Base-by-base conservation (phyloP, 2,888 invertebrate genomes). In the Mimas tiliae region DNA sequence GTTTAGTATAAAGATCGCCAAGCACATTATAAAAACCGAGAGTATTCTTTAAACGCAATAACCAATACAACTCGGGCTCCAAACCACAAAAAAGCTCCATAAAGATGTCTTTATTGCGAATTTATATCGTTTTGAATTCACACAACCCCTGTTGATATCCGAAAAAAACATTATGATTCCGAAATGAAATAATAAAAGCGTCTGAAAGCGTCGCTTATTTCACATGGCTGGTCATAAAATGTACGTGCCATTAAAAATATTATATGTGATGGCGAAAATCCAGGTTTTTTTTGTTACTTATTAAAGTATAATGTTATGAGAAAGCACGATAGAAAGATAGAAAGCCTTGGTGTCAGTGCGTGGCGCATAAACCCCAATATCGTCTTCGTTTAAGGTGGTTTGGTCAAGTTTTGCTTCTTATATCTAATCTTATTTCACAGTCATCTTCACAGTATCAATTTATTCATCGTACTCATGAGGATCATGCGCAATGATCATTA, bases 161-260 rank as follows among this genome's bases (percentile, higher is more conserved):
- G 16, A 50, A 47, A 52, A 66, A 66, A 63, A 45, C 63, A 53
- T 66, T 66, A 66, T 27, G 64, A 48, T 27, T 52, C 33, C 50
- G 34, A 62, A 66, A 68, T 68, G 66, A 65, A 55, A 66, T 63
- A 50, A 68, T 66, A 66, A 68, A 68, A 64, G 48, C 58, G 45
- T 33, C 45, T 55, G 51, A 55, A 63, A 42, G 50, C 63, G 58
- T 48, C 34, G 21, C 58, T 68, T 68, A 68, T 65, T 65, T 53
- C 62, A 42, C 64, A 27, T 6, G 11, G 42, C 52, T 27, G 51
- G 9, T 42, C 55, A 51, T 65, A 55, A 55, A 55, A 55, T 34
- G 53, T 16, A 16, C 16, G 53, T 16, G 16, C 47, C 52, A 45
- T 64, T 64, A 53, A 64, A 38, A 64, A 53, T 12, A 64, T 52